phyloP scores from a whole-genome alignment of 2,888 invertebrate genomes.

The Zootermopsis nevadensis region DNA sequence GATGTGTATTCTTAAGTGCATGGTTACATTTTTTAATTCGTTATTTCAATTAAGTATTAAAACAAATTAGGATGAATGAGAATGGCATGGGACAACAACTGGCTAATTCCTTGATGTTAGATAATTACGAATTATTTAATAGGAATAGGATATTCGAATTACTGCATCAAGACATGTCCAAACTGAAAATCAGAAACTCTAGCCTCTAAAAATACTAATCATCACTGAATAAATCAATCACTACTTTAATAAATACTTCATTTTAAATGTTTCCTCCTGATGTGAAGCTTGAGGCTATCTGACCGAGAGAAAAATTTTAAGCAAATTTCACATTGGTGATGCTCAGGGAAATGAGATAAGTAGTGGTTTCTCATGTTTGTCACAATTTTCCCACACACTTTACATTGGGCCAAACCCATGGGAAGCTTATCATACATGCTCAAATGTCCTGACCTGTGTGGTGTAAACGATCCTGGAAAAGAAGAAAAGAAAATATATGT shows the following conservation, averaged over 20 bases:
- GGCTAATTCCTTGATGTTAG: no score
- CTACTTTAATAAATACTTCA: background rate
- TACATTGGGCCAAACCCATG: constrained; percentile 61
- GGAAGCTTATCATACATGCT: constrained; percentile 39
- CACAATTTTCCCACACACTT: constrained; percentile 63
- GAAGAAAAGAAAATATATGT: constrained; percentile 26
- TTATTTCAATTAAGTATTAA: no score
- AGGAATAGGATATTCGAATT: no score
- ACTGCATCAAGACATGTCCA: no score
- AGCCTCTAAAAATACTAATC: no score
- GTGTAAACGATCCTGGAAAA: constrained; percentile 29
- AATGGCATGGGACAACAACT: no score
- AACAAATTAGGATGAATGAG: no score
- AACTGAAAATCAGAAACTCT: no score
- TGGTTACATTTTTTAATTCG: no score
- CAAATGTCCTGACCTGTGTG: constrained; percentile 35
- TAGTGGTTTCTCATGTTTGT: constrained; percentile 64
- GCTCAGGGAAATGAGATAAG: constrained; percentile 63
- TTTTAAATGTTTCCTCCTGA: constrained; percentile 32
- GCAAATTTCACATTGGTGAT: constrained; percentile 44
- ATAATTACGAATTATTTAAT: no score
- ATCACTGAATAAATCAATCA: background rate
- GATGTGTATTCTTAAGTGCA: no score
- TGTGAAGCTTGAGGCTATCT: constrained; percentile 43
- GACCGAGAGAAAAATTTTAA: constrained; percentile 40